Percentiles rank a stretch among this genome's conserved stretches.
These are phyloP conservation scores for Ariolimax columbianus DNA, from an alignment of 2,888 invertebrate species.

Conservation along the genomic window DNA sequence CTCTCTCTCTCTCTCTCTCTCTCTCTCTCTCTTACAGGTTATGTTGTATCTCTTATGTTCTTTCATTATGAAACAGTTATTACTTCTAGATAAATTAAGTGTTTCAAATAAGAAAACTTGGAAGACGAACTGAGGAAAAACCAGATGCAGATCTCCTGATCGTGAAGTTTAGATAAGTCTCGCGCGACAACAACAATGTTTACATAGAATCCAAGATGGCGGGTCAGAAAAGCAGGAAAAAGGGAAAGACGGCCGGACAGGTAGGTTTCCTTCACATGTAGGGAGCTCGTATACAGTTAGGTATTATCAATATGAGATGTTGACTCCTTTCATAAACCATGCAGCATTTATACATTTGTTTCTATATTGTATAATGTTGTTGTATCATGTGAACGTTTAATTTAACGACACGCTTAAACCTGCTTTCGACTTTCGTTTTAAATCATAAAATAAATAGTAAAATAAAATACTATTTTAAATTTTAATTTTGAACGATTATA, in stretches of 20 bases:
- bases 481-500: too few relatives aligned
- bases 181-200: slow-evolving; percentile 33
- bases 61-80: too few relatives aligned
- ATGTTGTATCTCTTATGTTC: too few relatives aligned
- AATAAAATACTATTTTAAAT: too few relatives aligned
- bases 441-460: too few relatives aligned
- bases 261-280: not conserved
- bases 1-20: slow-evolving; percentile 24
- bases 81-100: too few relatives aligned
- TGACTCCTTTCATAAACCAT: not conserved
- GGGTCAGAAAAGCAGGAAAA: slow-evolving; percentile 60
- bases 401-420: not conserved
- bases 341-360: not conserved
- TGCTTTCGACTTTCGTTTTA: not conserved
- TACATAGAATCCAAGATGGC: slow-evolving; percentile 55
- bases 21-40: not conserved
- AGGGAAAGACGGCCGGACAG: slow-evolving; percentile 46
- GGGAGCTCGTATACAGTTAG: not conserved
- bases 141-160: too few relatives aligned
- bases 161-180: not conserved
- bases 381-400: not conserved
- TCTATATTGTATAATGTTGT: too few relatives aligned
- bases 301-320: not conserved
- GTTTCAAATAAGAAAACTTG: too few relatives aligned
- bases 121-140: too few relatives aligned